Conservation (phyloP, 2,113 vertebrate genomes). For the Epinephelus cyanopodus region DNA sequence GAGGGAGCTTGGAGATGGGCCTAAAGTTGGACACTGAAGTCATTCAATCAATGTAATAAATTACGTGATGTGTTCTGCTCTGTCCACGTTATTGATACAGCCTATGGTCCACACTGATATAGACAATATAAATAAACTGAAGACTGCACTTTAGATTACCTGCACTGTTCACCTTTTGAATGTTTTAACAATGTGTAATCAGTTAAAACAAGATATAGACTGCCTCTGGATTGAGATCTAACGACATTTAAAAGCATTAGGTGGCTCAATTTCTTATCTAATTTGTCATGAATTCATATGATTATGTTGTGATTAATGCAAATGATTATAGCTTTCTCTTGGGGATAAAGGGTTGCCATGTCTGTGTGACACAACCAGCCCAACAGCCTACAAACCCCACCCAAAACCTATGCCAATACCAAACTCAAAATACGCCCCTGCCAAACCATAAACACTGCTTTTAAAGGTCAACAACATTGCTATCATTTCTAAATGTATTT, state of each 20-base stretch:
- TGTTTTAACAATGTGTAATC: not conserved
- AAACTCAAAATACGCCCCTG: too few relatives aligned
- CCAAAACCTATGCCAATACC: too few relatives aligned
- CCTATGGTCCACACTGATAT: not conserved
- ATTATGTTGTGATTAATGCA: not conserved
- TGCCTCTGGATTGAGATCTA: not conserved
- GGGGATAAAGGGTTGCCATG: too few relatives aligned
- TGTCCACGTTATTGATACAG: not conserved
- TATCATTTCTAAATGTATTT: too few relatives aligned
- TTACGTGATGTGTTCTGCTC: conserved; percentile 31
- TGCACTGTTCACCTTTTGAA: not conserved
- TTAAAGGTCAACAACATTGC: too few relatives aligned
- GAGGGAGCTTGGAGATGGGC: too few relatives aligned
- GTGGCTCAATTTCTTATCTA: not conserved
- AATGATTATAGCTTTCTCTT: not conserved
- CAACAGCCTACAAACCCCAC: too few relatives aligned
- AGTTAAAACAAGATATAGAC: not conserved
- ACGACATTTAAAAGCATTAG: not conserved
- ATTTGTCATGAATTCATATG: not conserved
- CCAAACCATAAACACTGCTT: too few relatives aligned
- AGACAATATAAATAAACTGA: not conserved
- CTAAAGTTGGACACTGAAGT: not conserved
- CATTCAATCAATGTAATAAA: not conserved
- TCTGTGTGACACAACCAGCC: too few relatives aligned
- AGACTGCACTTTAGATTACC: not conserved